Evolutionary conservation across 30 jellyfish, hydroid and myxozoan species (phyloP).

Genomic region (Hydra vulgaris): DNA sequence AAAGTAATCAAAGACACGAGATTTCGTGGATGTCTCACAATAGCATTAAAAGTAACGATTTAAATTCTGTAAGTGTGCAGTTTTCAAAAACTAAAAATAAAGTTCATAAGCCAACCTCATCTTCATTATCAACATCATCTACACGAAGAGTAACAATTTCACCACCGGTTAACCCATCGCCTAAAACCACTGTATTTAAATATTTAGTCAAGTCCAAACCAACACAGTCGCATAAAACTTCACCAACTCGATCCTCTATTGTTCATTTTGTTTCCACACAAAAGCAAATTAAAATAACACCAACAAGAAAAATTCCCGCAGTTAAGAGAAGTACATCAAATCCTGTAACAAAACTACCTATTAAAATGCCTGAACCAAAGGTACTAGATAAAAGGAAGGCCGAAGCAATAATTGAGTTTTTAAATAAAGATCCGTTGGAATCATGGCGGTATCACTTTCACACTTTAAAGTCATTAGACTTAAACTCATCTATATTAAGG

Average conservation of each 20-base stretch:
- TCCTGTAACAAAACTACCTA: not conserved
- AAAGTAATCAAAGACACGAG: not conserved
- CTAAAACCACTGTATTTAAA: not conserved
- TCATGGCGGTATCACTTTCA: slow-evolving; percentile 74
- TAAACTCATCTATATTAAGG: slow-evolving; percentile 79
- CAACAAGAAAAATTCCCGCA: slow-evolving; percentile 3
- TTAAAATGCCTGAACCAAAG: slow-evolving; percentile 10
- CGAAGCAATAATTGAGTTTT: slow-evolving; percentile 69
- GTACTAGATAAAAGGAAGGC: slow-evolving; percentile 78
- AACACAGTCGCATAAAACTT: not conserved
- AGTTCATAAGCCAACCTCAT: not conserved
- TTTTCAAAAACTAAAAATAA: too few relatives aligned
- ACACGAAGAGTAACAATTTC: not conserved
- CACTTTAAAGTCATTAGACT: slow-evolving; percentile 56
- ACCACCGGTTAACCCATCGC: not conserved
- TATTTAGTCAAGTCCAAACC: not conserved
- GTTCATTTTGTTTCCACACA: not conserved
- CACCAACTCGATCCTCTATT: not conserved
- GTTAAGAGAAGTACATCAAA: not conserved
- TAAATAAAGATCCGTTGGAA: slow-evolving; percentile 91
- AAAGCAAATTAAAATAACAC: not conserved
- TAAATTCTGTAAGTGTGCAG: too few relatives aligned
- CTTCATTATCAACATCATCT: not conserved
- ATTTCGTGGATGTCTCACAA: not conserved
- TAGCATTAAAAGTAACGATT: too few relatives aligned